Conservation (phyloP, 2,113 vertebrate genomes). For the Channa argus region DNA sequence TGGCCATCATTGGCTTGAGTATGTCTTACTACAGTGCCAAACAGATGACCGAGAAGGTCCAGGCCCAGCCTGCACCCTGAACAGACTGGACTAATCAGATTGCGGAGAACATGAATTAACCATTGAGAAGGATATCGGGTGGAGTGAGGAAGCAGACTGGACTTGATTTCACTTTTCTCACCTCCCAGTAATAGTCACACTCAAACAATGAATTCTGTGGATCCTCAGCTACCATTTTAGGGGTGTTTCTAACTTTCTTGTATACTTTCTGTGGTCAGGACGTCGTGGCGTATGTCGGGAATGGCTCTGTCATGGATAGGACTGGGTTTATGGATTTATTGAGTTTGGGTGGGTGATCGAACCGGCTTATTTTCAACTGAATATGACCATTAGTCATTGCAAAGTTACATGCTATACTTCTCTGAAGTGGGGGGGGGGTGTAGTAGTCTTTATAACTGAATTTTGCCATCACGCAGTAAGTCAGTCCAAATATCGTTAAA, state of each 20-base stretch:
- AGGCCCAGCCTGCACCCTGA: slow-evolving; percentile 75
- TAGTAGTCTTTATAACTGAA: not conserved
- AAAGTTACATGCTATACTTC: slow-evolving; percentile 22
- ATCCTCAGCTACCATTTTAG: slow-evolving; percentile 44
- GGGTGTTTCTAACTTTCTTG: slow-evolving; percentile 34
- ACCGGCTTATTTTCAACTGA: slow-evolving; percentile 21
- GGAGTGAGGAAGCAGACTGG: slow-evolving; percentile 8
- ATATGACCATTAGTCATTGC: slow-evolving; percentile 57
- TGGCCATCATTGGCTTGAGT: slow-evolving; percentile 92
- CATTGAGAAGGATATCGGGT: slow-evolving; percentile 28
- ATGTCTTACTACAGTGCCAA: slow-evolving; percentile 92
- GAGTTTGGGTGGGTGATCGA: slow-evolving; percentile 28
- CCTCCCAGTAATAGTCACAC: slow-evolving; percentile 40
- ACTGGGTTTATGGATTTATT: too few species aligned
- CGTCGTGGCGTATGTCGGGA: slow-evolving; percentile 15
- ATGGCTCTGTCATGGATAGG: slow-evolving; percentile 4
- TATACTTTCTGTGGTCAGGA: slow-evolving; percentile 33
- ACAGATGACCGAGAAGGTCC: slow-evolving; percentile 88
- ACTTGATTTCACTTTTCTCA: slow-evolving; percentile 41
- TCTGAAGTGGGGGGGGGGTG: too few species aligned
- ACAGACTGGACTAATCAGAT: not conserved
- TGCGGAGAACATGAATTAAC: slow-evolving; percentile 14
- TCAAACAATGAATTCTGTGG: slow-evolving; percentile 43
- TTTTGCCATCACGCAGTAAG: slow-evolving; percentile 31
- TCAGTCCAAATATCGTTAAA: slow-evolving; percentile 3